Evolutionary conservation across 2,113 vertebrate species (phyloP), one percentile per base, ranked within the genome.

Genomic region (Oxygymnocypris stewartii): DNA sequence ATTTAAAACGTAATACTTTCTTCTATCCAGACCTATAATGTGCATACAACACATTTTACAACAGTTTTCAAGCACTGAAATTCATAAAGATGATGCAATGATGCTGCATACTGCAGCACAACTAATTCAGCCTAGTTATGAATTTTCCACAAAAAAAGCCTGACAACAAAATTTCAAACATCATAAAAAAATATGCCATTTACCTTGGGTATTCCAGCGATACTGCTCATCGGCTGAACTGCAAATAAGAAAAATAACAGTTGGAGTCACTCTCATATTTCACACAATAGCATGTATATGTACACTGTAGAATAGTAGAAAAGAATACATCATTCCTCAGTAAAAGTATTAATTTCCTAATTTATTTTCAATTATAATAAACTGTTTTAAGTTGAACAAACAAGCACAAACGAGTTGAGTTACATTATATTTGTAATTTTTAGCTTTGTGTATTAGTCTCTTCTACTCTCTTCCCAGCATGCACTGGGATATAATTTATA

Each of bases 161-260:
- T 6, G 20, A 61, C 42, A 54, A 2, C 35, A 20, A 78, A 54
- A 77, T n/a, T 25, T 37, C 2, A 14, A 9, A 54, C 13, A 73
- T n/a, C 25, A n/a, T 82, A 9, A 59, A 40, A 23, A 18, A 9
- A 77, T 6, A 42, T n/a, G 3, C 88, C 54, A 44, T 75, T 90
- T 96, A 98, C 98, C 98, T 98, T 98, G 97, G 83, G 96, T 93
- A 87, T 98, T 97, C 98, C 98, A 99, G 86, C 97, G 97, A 92
- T 97, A 98, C 73, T 97, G 97, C 79, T 99, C 98, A 92, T 99
- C 98, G 79, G 96, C 93, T 73, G 98, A 99, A 96, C 98, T 99
- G 94, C 61, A 94, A 93, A 93, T 94, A 89, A 84, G 90, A 90
- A 90, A 84, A 73, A 74, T 9, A 74, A 92, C 69, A 76, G n/a